Evolutionary conservation across 2,113 vertebrate species (phyloP), one percentile per base, ranked within the genome.

Genomic region (Phylloscopus whistleri): DNA sequence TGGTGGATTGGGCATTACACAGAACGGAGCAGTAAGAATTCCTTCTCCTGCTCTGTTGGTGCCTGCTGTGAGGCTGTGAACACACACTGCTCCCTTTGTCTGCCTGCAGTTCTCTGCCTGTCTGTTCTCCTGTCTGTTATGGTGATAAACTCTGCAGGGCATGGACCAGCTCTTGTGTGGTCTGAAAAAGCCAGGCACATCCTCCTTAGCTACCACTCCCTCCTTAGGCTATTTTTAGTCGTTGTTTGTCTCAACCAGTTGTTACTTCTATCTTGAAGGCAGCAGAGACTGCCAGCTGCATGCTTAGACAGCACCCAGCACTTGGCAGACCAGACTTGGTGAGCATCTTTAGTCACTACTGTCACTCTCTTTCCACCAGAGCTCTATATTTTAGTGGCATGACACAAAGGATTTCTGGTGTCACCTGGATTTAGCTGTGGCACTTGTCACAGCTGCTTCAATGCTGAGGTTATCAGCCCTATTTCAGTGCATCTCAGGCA

Each of bases 151-250:
- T 88, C 89, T 86, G 56, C 72, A 84, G 74, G 89, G 74, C 44
- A 72, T 31, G 87, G 69, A 73, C 37, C n/a, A 44, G 12, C 44
- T 68, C 87, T 78, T 89, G 16, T 89, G 68, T 89, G 48, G 64
- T 89, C 81, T 79, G 22, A 78, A 89, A 67, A 58, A 83, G 48
- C 39, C n/a, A 31, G 0, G 5, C 66, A 19, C 41, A 63, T 90
- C 43, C 55, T 93, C 31, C 16, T 81, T 91, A 93, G 48, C 48
- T 94, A 43, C 81, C 1, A 5, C 68, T 95, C 84, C 70, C 60
- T 83, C 59, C 64, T 77, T 67, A 21, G 21, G 39, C 78, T 94
- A 85, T 93, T 93, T 95, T 93, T 84, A 86, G 90, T 56, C 59
- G 7, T 73, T 93, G 20, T 91, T 95, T 95, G 51, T 93, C 63